A percentile compares a stretch with the other conserved stretches of the same genome.
These are phyloP conservation scores for Fulmarus glacialis DNA, from an alignment of 2,113 vertebrate species.

Conservation along the genomic window DNA sequence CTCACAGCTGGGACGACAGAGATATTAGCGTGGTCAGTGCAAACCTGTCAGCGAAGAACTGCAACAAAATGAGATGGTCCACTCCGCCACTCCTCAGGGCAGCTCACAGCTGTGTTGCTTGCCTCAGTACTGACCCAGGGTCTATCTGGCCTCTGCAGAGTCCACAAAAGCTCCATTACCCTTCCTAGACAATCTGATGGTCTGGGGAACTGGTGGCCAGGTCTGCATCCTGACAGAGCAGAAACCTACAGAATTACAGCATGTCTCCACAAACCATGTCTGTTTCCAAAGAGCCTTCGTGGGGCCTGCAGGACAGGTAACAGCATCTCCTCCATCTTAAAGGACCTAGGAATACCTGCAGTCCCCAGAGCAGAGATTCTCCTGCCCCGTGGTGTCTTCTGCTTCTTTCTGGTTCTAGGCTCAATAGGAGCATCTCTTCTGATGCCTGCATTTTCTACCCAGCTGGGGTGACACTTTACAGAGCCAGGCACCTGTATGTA, in stretches of 20 bases:
- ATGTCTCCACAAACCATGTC: not conserved
- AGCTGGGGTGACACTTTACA: not conserved
- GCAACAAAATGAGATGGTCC: not conserved
- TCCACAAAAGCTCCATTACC: not conserved
- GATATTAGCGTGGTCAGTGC: not conserved
- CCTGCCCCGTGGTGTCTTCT: not conserved
- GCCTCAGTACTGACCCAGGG: not conserved
- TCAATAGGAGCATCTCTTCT: not conserved
- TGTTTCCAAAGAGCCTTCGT: not conserved
- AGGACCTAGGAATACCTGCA: not conserved
- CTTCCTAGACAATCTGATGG: not conserved
- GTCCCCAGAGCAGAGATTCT: not conserved
- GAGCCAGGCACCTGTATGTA: not conserved
- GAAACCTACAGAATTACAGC: not conserved
- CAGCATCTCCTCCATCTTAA: not conserved
- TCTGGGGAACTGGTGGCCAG: not conserved
- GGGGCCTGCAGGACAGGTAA: not conserved
- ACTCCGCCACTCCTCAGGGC: fast-evolving
- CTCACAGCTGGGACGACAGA: not conserved
- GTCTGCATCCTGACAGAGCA: not conserved
- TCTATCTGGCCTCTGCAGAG: not conserved
- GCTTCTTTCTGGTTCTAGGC: not conserved
- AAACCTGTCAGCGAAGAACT: not conserved
- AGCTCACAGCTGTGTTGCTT: not conserved
- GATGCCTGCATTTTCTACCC: not conserved